Conservation (phyloP, 2,797 vertebrate species). For the Paedocypris micromegethes region DNA sequence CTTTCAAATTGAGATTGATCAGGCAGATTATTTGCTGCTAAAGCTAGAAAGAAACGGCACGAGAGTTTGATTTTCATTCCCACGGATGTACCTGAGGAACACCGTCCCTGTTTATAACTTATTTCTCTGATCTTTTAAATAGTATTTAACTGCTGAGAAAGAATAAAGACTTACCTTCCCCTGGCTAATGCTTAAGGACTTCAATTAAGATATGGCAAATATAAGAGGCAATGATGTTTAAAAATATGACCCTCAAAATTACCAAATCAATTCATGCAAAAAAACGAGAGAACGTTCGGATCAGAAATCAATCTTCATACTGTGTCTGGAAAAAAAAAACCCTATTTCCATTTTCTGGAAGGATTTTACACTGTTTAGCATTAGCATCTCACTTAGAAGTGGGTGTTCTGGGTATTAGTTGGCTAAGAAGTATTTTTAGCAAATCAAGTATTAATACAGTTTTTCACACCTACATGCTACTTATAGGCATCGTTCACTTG, state of each 20-base stretch:
- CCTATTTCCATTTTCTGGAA: neutral
- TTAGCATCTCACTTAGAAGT: neutral
- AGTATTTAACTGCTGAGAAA: constrained; percentile 82
- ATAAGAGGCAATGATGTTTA: constrained; percentile 86
- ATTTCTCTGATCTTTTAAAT: constrained; percentile 60
- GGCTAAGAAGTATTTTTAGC: neutral
- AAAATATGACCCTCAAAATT: constrained; percentile 86
- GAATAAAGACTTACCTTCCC: constrained; percentile 98
- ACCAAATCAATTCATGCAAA: constrained; percentile 89
- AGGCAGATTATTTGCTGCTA: neutral
- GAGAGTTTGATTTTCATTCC: constrained; percentile 5
- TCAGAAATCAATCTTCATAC: constrained; percentile 96
- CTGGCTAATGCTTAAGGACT: constrained; percentile 90
- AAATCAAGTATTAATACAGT: too few relatives aligned
- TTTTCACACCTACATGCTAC: too few relatives aligned
- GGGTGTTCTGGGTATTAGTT: too few relatives aligned
- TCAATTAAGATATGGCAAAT: constrained; percentile 80
- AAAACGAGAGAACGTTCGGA: constrained; percentile 82
- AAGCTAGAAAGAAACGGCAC: constrained; percentile 8
- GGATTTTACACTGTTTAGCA: too few relatives aligned
- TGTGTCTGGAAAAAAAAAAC: constrained; percentile 72
- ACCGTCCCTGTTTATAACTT: constrained; percentile 62
- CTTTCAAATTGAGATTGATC: constrained; percentile 1
- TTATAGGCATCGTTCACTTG: too few relatives aligned
- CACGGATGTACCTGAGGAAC: constrained; percentile 87